Evolutionary conservation across 2,797 vertebrate species (phyloP), one percentile per base, ranked within the genome.

Genomic region (Bovichtus variegatus): DNA sequence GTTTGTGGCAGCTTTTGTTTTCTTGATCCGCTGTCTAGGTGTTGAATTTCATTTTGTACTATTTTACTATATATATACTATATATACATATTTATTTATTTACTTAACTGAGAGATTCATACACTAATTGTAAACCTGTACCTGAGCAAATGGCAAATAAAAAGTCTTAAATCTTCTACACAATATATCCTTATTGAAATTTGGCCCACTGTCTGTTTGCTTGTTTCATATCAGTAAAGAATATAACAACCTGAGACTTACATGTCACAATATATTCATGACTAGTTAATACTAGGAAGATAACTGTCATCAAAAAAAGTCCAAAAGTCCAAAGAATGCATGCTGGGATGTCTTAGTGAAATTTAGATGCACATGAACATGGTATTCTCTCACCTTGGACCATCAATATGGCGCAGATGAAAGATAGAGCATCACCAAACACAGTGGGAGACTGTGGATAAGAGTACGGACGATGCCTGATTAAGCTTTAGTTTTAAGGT

Each of bases 191-290:
- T 64, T 11, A 31, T 51, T 64, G 76, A 89, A 85, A 87, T 88
- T 82, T 84, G 67, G 38, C 27, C 55, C 64, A 11, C 46, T 74
- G 76, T 86, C 74, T 84, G 82, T 90, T 91, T 89, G 64, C 70
- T 73, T 58, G 76, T 65, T 80, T 83, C 83, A 90, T 90, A 91
- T 93, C 87, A 58, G 59, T 40, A 63, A 81, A 76, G 70, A 25
- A 83, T 87, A 87, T 84, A 80, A 36, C 75, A 43, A 65, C 21
- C 27, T 60, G 55, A 41, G 57, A 71, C 62, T 43, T 49, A 67
- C 47, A 78, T 40, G 44, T 60, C 25, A 41, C 57, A 57, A 51
- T 68, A 55, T 10, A 41, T 70, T 50, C 41, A 66, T 55, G 23
- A 64, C 29, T 25, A 19, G 10, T 54, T 49, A 9, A 67, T 76